Percentiles rank a stretch among this genome's conserved stretches.
Conservation (phyloP, 2,113 vertebrate genomes). For the Ibidorhyncha struthersii region DNA sequence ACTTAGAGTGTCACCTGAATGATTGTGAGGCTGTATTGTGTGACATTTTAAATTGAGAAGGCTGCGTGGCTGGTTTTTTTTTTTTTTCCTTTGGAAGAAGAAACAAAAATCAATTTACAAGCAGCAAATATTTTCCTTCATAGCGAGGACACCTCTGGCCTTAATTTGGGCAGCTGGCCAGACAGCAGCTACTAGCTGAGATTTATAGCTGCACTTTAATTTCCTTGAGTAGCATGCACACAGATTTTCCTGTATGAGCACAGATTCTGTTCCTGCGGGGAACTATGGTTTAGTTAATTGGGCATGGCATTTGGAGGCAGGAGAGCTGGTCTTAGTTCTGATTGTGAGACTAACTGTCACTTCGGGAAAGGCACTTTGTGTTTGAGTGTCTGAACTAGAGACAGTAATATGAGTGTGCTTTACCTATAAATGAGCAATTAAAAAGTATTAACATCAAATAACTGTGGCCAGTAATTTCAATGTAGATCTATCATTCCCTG, state of each 20-base stretch:
- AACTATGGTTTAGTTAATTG: constrained; percentile 38
- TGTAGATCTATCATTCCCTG: neutral
- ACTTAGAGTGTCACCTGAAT: constrained; percentile 29
- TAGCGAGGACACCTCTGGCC: constrained; percentile 53
- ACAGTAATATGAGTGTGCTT: neutral
- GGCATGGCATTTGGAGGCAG: constrained; percentile 46
- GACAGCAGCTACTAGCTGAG: constrained; percentile 45
- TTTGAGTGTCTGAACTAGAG: neutral
- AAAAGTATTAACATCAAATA: constrained; percentile 33
- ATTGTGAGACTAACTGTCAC: constrained; percentile 10
- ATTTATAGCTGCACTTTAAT: constrained; percentile 55
- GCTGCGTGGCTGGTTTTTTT: neutral
- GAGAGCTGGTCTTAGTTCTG: constrained; percentile 18
- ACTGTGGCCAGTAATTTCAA: neutral
- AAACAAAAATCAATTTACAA: constrained; percentile 68
- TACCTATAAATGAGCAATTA: constrained; percentile 40
- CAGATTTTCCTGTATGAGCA: constrained; percentile 40
- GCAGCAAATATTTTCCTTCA: constrained; percentile 60
- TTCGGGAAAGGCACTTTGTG: neutral
- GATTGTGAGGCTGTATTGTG: constrained; percentile 11
- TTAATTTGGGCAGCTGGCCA: constrained; percentile 64
- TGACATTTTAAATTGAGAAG: constrained; percentile 64
- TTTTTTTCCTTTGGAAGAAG: constrained; percentile 3
- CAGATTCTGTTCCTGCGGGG: constrained; percentile 22
- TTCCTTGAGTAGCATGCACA: constrained; percentile 50